Conservation (phyloP, 2,113 vertebrate genomes). For the Amphiprion ocellaris region DNA sequence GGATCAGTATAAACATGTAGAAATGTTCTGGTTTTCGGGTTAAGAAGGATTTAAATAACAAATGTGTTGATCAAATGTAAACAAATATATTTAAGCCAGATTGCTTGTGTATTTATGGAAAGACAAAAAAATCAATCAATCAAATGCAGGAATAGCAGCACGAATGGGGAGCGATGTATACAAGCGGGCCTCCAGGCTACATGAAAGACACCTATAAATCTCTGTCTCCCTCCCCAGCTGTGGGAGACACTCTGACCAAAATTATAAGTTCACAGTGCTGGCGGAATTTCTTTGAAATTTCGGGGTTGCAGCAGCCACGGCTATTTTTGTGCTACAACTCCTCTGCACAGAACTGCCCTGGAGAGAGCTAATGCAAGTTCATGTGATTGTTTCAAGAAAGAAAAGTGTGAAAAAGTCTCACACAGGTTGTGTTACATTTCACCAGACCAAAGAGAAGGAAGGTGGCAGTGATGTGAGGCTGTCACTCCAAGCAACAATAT, state of each 20-base stretch:
- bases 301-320: slow-evolving; percentile 43
- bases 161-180: slow-evolving; percentile 31
- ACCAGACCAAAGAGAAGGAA: no score
- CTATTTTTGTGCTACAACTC: slow-evolving; percentile 63
- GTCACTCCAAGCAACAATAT: background rate
- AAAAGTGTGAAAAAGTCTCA: background rate
- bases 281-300: slow-evolving; percentile 79
- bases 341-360: slow-evolving; percentile 21
- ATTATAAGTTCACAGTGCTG: slow-evolving; percentile 72
- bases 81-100: background rate
- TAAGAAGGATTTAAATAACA: background rate
- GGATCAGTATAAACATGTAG: no score
- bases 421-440: background rate
- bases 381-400: background rate
- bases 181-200: slow-evolving; percentile 54
- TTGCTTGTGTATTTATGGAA: slow-evolving; percentile 11
- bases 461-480: no score
- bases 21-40: no score
- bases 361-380: background rate
- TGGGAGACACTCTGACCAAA: slow-evolving; percentile 75
- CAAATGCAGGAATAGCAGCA: slow-evolving; percentile 25
- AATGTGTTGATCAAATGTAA: background rate
- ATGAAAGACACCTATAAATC: slow-evolving; percentile 78
- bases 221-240: slow-evolving; percentile 64
- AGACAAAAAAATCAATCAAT: background rate